These are phyloP conservation scores for Periparus ater DNA, from an alignment of 2,797 vertebrate species.

Conservation along the genomic window DNA sequence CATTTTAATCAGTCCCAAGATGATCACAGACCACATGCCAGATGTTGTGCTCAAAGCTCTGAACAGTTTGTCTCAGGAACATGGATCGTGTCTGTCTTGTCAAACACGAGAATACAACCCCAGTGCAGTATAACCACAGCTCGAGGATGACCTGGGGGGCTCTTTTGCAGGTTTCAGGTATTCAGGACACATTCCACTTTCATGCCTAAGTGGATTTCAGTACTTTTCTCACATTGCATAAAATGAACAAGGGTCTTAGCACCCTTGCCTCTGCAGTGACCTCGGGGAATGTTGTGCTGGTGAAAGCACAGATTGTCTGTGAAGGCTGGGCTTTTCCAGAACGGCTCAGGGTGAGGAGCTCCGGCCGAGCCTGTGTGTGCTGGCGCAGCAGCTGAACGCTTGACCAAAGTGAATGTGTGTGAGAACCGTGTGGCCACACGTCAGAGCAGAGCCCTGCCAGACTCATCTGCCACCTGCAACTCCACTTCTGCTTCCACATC, in stretches of 20 bases:
- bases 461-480: accelerated
- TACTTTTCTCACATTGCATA: background rate
- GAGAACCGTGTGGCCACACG: accelerated
- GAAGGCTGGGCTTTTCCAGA: background rate
- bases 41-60: slow-evolving; percentile 86
- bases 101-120: slow-evolving; percentile 56
- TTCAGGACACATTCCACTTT: background rate
- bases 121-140: background rate
- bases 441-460: background rate
- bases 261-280: background rate
- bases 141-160: accelerated
- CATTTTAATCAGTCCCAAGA: slow-evolving; percentile 92
- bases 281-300: background rate
- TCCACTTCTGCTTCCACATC: background rate
- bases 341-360: accelerated
- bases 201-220: background rate
- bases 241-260: background rate
- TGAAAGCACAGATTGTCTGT: background rate
- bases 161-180: background rate
- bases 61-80: slow-evolving; percentile 79
- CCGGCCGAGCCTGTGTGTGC: accelerated
- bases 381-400: accelerated
- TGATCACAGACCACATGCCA: slow-evolving; percentile 95
- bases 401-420: background rate
- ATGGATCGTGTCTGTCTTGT: slow-evolving; percentile 77